Percentiles rank a stretch among this genome's conserved stretches.
These are phyloP conservation scores for Zosterops hypoxanthus DNA, from an alignment of 2,113 vertebrate genomes.

Conservation along the genomic window DNA sequence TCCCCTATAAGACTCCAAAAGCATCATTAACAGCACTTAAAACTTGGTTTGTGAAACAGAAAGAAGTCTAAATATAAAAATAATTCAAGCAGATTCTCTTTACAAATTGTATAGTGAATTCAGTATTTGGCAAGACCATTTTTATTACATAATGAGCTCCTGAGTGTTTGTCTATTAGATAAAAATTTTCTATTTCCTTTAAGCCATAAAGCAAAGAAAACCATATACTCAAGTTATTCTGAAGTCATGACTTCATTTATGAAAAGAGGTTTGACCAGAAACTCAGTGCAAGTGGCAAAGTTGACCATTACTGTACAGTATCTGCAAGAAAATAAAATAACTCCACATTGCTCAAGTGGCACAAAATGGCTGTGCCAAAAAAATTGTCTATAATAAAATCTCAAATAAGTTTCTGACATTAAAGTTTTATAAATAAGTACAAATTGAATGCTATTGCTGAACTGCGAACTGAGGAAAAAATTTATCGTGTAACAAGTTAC, in stretches of 20 bases:
- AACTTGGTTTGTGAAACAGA: constrained; percentile 68
- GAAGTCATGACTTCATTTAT: constrained; percentile 81
- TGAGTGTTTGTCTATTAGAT: constrained; percentile 82
- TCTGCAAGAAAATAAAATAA: constrained; percentile 74
- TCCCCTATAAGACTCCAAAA: constrained; percentile 68
- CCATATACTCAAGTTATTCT: constrained; percentile 80
- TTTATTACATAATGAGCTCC: constrained; percentile 82
- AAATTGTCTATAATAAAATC: constrained; percentile 66
- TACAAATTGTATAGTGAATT: constrained; percentile 80
- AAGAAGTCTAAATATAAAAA: constrained; percentile 76
- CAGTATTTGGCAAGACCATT: constrained; percentile 86
- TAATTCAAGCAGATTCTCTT: constrained; percentile 80
- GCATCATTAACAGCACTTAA: constrained; percentile 70
- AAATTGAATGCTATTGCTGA: constrained; percentile 88
- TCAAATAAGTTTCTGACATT: constrained; percentile 83
- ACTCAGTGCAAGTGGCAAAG: constrained; percentile 88
- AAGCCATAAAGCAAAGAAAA: constrained; percentile 80
- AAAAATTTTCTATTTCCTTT: constrained; percentile 76
- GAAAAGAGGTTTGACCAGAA: constrained; percentile 83
- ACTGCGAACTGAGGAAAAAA: constrained; percentile 73
- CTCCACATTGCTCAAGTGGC: constrained; percentile 82
- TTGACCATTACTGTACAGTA: constrained; percentile 82
- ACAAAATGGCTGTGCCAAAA: constrained; percentile 65
- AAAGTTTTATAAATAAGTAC: constrained; percentile 84
- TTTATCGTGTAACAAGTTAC: constrained; percentile 75